These are phyloP conservation scores for Eremophila alpestris DNA, from an alignment of 2,797 vertebrate genomes.

Conservation along the genomic window DNA sequence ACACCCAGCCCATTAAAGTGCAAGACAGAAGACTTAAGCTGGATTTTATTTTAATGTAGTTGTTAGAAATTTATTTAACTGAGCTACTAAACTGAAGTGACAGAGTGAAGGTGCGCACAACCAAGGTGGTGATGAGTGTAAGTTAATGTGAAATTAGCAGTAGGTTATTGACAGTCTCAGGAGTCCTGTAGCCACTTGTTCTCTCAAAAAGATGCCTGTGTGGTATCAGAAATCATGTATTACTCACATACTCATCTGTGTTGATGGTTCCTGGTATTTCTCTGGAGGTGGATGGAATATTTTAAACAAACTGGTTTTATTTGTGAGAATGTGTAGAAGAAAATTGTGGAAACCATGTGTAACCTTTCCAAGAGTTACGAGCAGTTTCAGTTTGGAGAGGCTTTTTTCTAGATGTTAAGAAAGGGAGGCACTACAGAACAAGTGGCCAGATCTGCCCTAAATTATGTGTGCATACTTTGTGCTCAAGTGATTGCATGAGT, in stretches of 20 bases:
- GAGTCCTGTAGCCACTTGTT: neutral
- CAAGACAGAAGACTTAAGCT: neutral
- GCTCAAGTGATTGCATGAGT: neutral
- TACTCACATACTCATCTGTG: neutral
- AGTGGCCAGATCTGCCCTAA: neutral
- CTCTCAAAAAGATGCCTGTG: neutral
- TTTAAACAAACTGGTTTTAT: neutral
- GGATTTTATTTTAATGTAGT: neutral
- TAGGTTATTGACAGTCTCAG: neutral
- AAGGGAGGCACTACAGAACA: neutral
- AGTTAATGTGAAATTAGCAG: neutral
- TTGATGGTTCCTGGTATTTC: neutral
- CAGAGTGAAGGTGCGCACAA: neutral
- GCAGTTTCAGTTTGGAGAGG: neutral
- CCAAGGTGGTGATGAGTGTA: neutral
- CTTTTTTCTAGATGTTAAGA: neutral
- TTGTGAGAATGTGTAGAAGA: neutral
- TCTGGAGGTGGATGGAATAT: neutral
- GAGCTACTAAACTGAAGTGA: neutral
- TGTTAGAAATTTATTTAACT: neutral
- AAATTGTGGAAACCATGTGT: neutral
- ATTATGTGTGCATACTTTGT: fast-evolving
- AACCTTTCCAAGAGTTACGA: neutral
- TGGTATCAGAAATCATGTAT: neutral
- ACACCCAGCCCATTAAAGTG: neutral